A percentile compares a stretch with the other conserved stretches of the same genome.
These are phyloP conservation scores for Pristionchus mayeri DNA, from an alignment of 2,888 invertebrate genomes.

Conservation along the genomic window DNA sequence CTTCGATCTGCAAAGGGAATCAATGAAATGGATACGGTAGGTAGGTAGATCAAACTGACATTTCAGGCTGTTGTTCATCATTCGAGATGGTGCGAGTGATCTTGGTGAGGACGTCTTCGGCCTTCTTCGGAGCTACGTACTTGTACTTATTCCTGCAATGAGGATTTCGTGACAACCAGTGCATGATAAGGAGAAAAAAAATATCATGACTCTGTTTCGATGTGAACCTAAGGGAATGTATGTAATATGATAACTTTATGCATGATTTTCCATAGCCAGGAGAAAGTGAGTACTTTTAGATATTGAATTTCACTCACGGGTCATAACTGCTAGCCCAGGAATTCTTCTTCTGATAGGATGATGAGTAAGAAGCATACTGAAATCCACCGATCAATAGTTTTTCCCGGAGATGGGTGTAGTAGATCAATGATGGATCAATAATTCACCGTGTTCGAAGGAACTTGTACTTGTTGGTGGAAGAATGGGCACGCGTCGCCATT, in stretches of 20 bases:
- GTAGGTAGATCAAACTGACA: neutral
- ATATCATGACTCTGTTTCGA: too few relatives aligned
- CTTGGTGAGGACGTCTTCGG: neutral
- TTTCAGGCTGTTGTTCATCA: slow-evolving; percentile 1
- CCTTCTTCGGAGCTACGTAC: slow-evolving; percentile 41
- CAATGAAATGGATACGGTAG: neutral
- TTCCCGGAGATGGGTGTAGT: neutral
- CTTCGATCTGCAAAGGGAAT: neutral
- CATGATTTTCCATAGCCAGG: neutral
- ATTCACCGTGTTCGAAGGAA: neutral
- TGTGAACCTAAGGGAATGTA: too few relatives aligned
- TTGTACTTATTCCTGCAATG: slow-evolving; percentile 24
- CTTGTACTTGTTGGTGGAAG: neutral
- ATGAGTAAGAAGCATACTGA: neutral
- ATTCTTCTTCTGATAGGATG: slow-evolving; percentile 9
- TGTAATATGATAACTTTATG: too few relatives aligned
- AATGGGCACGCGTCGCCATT: slow-evolving; percentile 35
- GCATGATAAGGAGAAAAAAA: too few relatives aligned
- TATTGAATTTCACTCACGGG: neutral
- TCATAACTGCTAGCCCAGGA: neutral
- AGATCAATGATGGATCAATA: neutral
- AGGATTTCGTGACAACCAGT: neutral
- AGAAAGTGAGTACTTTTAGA: neutral
- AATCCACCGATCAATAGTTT: neutral
- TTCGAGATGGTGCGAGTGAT: neutral